Evolutionary conservation across 2,888 invertebrate genomes (phyloP).

Genomic region (Drosophila birchii): DNA sequence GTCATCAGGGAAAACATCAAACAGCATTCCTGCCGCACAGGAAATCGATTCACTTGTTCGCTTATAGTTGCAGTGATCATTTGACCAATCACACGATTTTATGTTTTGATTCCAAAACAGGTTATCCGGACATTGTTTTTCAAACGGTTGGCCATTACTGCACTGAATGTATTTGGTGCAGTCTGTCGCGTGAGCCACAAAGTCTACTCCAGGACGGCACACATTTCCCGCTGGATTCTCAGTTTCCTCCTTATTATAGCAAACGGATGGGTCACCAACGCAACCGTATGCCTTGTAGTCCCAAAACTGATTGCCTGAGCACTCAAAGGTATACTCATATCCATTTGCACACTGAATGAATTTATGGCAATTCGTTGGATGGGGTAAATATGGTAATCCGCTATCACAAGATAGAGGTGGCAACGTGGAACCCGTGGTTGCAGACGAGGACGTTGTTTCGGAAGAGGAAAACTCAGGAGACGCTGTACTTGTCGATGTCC

Average conservation of each 20-base stretch:
- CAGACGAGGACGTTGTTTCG: slow-evolving; percentile 11
- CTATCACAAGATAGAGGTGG: slow-evolving; percentile 21
- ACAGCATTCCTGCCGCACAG: slow-evolving; percentile 11
- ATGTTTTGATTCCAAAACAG: slow-evolving; percentile 48
- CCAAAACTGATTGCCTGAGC: slow-evolving; percentile 26
- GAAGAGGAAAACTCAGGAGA: neutral
- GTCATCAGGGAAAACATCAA: slow-evolving; percentile 11
- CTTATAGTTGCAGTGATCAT: slow-evolving; percentile 2
- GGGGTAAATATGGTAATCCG: slow-evolving; percentile 23
- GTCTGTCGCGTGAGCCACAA: slow-evolving; percentile 45
- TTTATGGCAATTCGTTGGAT: slow-evolving; percentile 30
- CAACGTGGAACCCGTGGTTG: neutral
- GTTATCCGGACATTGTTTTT: slow-evolving; percentile 39
- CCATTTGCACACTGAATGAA: slow-evolving; percentile 36
- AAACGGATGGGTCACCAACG: neutral
- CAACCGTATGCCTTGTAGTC: slow-evolving; percentile 18
- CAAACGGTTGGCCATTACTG: slow-evolving; percentile 38
- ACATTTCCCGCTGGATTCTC: neutral
- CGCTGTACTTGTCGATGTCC: neutral
- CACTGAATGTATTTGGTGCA: slow-evolving; percentile 53
- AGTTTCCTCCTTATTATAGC: slow-evolving; percentile 6
- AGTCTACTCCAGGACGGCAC: slow-evolving; percentile 39
- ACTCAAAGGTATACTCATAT: slow-evolving; percentile 2
- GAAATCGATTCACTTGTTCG: neutral
- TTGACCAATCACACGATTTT: slow-evolving; percentile 59